These are phyloP conservation scores for Ypsolopha scabrella DNA, from an alignment of 2,888 invertebrate species.

Conservation along the genomic window DNA sequence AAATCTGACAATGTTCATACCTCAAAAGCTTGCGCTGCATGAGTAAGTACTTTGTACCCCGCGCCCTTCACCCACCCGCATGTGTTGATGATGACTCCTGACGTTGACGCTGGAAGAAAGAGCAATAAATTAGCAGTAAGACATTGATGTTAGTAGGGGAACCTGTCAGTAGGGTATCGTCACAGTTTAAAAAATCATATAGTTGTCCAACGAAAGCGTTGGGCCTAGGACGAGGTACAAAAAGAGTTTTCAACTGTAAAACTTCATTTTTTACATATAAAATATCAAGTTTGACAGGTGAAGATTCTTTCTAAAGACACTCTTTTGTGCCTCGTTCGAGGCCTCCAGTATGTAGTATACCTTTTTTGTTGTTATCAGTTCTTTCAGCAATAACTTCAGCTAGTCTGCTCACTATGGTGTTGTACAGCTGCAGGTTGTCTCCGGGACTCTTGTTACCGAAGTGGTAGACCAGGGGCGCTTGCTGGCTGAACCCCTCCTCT, in stretches of 20 bases:
- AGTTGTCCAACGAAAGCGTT: no score
- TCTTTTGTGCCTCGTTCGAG: no score
- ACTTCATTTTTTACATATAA: no score
- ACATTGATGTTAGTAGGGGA: not conserved
- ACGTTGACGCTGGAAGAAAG: conserved; percentile 74
- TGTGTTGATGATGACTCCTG: conserved; percentile 96
- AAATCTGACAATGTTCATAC: no score
- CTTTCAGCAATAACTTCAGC: conserved; percentile 89
- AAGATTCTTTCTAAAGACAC: no score
- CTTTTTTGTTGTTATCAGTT: conserved; percentile 88
- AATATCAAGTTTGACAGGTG: no score
- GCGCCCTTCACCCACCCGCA: conserved; percentile 97
- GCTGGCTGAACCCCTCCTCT: conserved; percentile 95
- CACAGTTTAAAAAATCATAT: no score
- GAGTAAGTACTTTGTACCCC: conserved; percentile 89
- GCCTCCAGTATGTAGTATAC: no score
- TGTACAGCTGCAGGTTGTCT: conserved; percentile 86
- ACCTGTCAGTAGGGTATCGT: no score
- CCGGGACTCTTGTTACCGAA: conserved; percentile 87
- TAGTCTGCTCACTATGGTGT: conserved; percentile 83
- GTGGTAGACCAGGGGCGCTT: conserved; percentile 93
- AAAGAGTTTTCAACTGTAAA: no score
- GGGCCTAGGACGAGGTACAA: no score
- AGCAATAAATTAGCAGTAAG: not conserved
- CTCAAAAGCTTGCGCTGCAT: conserved; percentile 94